Evolutionary conservation across 2,888 invertebrate species (phyloP).

Genomic region (Fragum whitleyi): DNA sequence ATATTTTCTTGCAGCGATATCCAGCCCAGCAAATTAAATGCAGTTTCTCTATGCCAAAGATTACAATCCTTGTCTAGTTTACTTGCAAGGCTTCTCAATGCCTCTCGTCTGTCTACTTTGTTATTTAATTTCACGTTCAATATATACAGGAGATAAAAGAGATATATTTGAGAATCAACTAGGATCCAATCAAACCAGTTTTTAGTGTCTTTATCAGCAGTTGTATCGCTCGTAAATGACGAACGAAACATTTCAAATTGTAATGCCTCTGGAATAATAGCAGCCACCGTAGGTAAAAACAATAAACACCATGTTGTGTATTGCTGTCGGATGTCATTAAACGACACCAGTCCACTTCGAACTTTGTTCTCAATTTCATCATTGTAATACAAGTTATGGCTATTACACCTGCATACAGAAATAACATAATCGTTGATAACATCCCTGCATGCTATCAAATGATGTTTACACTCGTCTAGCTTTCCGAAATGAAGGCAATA

Average conservation of each 20-base stretch:
- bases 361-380: slow-evolving; percentile 7
- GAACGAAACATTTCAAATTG: slow-evolving; percentile 39
- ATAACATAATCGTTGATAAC: not conserved
- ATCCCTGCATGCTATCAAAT: not conserved
- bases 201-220: not conserved
- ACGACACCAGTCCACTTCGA: not conserved
- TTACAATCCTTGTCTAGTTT: not conserved
- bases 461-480: not conserved
- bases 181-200: slow-evolving; percentile 7
- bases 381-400: not conserved
- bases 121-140: not conserved
- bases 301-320: not conserved
- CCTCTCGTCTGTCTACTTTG: not conserved
- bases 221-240: not conserved
- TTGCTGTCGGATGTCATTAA: slow-evolving; percentile 5
- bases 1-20: slow-evolving; percentile 11
- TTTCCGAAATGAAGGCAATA: not conserved
- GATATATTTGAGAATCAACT: slow-evolving; percentile 15
- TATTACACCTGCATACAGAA: not conserved
- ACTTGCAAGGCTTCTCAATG: not conserved
- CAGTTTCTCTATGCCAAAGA: slow-evolving; percentile 28
- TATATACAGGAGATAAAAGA: not conserved
- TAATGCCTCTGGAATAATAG: slow-evolving; percentile 15
- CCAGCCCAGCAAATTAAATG: slow-evolving; percentile 33
- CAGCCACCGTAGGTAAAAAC: slow-evolving; percentile 9